Percentiles rank a stretch among this genome's conserved stretches.
phyloP scores from a whole-genome alignment of 1,140 invertebrate species.

The Zaprionus vittiger region DNA sequence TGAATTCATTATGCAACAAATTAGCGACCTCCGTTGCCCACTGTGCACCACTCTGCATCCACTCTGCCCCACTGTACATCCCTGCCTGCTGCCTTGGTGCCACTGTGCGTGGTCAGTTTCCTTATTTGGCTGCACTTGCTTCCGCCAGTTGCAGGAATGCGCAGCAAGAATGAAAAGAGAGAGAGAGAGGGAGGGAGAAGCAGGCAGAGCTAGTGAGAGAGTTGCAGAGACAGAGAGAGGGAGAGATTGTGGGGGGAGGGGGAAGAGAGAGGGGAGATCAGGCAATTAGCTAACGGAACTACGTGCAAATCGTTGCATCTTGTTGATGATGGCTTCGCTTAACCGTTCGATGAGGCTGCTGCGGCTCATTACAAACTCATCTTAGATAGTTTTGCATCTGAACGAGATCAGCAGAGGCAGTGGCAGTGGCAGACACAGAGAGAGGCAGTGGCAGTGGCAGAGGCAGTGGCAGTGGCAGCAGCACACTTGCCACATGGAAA shows the following conservation, averaged over 20 bases:
- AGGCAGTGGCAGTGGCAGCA: slow-evolving; percentile 16
- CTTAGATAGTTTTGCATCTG: slow-evolving; percentile 44
- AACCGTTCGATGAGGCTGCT: slow-evolving; percentile 37
- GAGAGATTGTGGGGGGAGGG: no score
- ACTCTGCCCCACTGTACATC: no score
- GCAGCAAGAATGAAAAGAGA: background rate
- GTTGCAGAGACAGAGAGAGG: background rate
- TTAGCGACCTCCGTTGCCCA: slow-evolving; percentile 3
- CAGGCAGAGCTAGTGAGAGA: background rate
- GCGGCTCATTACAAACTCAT: slow-evolving; percentile 34
- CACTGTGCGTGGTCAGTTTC: slow-evolving; percentile 18
- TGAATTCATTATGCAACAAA: slow-evolving; percentile 77
- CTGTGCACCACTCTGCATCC: no score
- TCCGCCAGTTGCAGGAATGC: slow-evolving; percentile 14
- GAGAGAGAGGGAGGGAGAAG: background rate
- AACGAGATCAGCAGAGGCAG: background rate
- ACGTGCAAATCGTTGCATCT: slow-evolving; percentile 78
- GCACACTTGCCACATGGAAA: slow-evolving; percentile 58
- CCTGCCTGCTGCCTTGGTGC: background rate
- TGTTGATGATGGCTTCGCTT: slow-evolving; percentile 31
- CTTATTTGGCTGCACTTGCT: slow-evolving; percentile 14
- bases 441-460: background rate
- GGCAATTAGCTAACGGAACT: slow-evolving; percentile 81
- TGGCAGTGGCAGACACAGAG: background rate
- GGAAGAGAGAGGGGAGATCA: background rate